A percentile compares a stretch with the other conserved stretches of the same genome.
These are phyloP conservation scores for Orthonyx spaldingii DNA, from an alignment of 2,113 vertebrate species.

Conservation along the genomic window DNA sequence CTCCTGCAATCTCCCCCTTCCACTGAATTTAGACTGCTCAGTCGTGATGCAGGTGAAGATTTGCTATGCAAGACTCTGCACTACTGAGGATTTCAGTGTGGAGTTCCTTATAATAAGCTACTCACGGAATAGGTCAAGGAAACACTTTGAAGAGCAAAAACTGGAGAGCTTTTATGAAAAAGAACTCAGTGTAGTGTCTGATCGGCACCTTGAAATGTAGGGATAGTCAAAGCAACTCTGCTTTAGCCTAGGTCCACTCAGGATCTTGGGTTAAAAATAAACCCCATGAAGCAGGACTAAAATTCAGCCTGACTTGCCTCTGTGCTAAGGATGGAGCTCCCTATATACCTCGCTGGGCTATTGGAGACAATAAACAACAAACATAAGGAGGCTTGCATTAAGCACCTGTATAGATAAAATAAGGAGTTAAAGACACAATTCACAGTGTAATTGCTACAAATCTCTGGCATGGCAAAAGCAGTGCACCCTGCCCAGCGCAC, in stretches of 20 bases:
- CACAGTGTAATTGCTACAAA: neutral
- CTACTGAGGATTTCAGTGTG: neutral
- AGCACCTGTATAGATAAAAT: neutral
- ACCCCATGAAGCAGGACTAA: neutral
- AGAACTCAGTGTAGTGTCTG: neutral
- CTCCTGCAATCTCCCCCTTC: neutral
- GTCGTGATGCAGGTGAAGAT: neutral
- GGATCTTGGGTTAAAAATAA: neutral
- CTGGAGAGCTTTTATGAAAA: neutral
- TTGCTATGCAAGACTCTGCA: neutral
- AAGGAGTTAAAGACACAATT: constrained; percentile 7
- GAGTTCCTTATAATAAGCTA: neutral
- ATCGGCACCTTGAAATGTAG: neutral
- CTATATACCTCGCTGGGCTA: neutral
- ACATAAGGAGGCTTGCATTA: neutral
- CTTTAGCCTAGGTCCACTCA: neutral
- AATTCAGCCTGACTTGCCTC: neutral
- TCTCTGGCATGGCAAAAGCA: neutral
- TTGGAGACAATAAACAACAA: neutral
- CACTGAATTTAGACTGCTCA: neutral
- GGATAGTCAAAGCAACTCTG: neutral
- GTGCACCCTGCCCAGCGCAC: neutral
- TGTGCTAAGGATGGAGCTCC: neutral
- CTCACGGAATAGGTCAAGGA: neutral
- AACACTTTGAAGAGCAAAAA: neutral